A percentile compares a stretch with the other conserved stretches of the same genome.
Evolutionary conservation across 2,113 vertebrate species (phyloP).

Genomic region (Aleadryas rufinucha): DNA sequence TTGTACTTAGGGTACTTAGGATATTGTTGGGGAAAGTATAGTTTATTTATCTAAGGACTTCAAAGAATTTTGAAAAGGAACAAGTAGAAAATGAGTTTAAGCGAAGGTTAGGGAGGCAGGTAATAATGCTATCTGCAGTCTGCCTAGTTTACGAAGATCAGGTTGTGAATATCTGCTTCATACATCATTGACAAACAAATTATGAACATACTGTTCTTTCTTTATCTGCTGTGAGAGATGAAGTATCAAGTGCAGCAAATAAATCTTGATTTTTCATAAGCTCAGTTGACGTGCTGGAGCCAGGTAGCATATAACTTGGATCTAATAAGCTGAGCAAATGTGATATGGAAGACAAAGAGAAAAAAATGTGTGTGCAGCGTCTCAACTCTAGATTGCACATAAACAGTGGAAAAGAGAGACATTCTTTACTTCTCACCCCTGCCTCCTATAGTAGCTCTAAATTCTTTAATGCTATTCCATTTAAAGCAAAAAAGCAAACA

Average conservation of each 20-base stretch:
- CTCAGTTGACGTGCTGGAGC: conserved; percentile 38
- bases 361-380: background rate
- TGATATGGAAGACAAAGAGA: background rate
- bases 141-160: conserved; percentile 61
- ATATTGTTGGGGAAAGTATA: background rate
- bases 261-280: conserved; percentile 74
- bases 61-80: background rate
- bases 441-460: background rate
- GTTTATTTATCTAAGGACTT: background rate
- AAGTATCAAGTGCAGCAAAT: conserved; percentile 60
- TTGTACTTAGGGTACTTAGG: background rate
- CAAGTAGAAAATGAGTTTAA: background rate
- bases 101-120: background rate
- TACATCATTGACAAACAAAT: conserved; percentile 74
- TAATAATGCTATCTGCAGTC: conserved; percentile 37
- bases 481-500: background rate
- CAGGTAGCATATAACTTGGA: conserved; percentile 30
- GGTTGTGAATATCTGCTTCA: conserved; percentile 60
- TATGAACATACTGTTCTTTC: conserved; percentile 70
- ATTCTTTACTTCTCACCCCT: background rate
- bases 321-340: conserved; percentile 59
- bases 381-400: background rate
- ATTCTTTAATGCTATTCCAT: background rate
- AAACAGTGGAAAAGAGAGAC: background rate
- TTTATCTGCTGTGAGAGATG: conserved; percentile 62